phyloP scores from a whole-genome alignment of 2,888 invertebrate species.

The Amiota communis region DNA sequence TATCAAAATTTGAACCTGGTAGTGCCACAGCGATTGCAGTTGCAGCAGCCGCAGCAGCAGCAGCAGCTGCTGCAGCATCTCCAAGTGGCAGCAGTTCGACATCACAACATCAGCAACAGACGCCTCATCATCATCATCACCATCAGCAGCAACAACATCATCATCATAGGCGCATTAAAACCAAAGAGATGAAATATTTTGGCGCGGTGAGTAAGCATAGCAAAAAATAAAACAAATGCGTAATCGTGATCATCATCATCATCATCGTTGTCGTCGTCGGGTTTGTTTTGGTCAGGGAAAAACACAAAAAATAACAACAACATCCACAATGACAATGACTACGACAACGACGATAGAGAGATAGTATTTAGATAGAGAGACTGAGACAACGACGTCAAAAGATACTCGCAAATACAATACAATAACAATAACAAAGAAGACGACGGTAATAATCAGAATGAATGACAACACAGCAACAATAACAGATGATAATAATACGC shows the following conservation, averaged over 20 bases:
- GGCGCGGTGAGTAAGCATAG: constrained; percentile 68
- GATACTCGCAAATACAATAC: too few species aligned
- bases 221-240: constrained; percentile 29
- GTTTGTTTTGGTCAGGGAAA: constrained; percentile 4
- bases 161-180: constrained; percentile 69
- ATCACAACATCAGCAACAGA: constrained; percentile 51
- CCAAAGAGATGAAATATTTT: constrained; percentile 72
- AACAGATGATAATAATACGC: background rate
- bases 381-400: background rate
- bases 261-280: too few species aligned
- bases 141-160: constrained; percentile 50
- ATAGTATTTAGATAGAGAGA: too few species aligned
- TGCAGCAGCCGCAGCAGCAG: constrained; percentile 21
- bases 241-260: too few species aligned
- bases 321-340: background rate
- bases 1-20: constrained; percentile 19
- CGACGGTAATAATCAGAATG: constrained; percentile 5
- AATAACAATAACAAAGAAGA: background rate
- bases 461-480: constrained; percentile 1
- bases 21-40: constrained; percentile 12
- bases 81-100: constrained; percentile 51
- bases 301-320: constrained; percentile 3
- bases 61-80: constrained; percentile 39
- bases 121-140: constrained; percentile 43
- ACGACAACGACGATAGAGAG: too few species aligned